Conservation (phyloP, 2,797 vertebrate species). For the Pipistrellus pipistrellus region DNA sequence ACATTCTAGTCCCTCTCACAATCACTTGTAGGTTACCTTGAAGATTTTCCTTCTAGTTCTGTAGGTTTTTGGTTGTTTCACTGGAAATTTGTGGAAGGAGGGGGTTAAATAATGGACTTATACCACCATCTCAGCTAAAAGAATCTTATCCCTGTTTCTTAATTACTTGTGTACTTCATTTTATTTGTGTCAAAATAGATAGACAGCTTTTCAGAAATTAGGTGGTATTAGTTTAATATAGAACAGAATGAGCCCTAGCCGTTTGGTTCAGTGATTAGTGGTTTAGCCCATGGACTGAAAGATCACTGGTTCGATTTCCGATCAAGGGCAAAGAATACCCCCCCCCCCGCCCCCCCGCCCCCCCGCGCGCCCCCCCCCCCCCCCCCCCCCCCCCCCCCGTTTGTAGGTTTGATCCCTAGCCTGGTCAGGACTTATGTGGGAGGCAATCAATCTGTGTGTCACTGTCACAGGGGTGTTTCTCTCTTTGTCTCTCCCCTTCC, state of each 20-base stretch:
- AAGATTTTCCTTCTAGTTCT: not conserved
- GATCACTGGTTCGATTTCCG: no score
- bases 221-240: not conserved
- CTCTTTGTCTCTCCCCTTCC: no score
- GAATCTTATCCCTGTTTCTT: not conserved
- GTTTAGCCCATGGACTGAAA: no score
- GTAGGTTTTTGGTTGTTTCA: not conserved
- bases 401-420: no score
- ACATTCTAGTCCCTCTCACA: not conserved
- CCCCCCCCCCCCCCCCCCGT: no score
- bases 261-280: no score
- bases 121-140: not conserved
- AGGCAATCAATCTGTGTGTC: no score
- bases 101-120: not conserved
- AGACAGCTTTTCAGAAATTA: slow-evolving; percentile 6
- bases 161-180: not conserved
- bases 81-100: not conserved
- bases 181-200: not conserved
- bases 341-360: no score
- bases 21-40: not conserved
- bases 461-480: no score
- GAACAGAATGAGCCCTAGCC: not conserved
- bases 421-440: no score
- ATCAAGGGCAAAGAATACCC: no score
- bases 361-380: no score